A percentile compares a stretch with the other conserved stretches of the same genome.
phyloP scores from a whole-genome alignment of 1,140 invertebrate genomes.

The Liolophura sinensis region DNA sequence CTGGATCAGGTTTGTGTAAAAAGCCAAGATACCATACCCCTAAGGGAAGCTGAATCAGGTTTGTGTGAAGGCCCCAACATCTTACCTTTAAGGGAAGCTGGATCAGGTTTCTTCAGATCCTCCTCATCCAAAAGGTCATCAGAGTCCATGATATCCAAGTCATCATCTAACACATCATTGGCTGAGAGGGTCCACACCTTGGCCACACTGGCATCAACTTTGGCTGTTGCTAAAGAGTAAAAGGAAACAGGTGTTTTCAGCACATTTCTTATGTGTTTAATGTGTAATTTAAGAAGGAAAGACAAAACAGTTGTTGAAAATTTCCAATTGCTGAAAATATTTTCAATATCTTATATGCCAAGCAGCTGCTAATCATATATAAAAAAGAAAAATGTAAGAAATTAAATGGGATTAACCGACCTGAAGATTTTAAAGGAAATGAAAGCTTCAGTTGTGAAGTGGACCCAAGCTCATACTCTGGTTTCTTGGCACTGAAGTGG shows the following conservation, averaged over 20 bases:
- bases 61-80: too few species aligned
- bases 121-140: conserved; percentile 87
- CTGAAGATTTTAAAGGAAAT: conserved; percentile 49
- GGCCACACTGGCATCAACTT: conserved; percentile 40
- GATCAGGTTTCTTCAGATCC: conserved; percentile 84
- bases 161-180: conserved; percentile 66
- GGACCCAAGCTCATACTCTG: conserved; percentile 68
- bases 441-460: conserved; percentile 62
- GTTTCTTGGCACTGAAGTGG: conserved; percentile 54
- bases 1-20: too few species aligned
- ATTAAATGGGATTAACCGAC: too few species aligned
- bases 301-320: too few species aligned
- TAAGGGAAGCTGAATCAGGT: too few species aligned
- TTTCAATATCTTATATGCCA: too few species aligned
- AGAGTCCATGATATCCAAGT: conserved; percentile 83
- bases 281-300: too few species aligned
- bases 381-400: not conserved
- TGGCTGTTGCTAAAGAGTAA: not conserved
- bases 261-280: too few species aligned
- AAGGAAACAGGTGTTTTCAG: too few species aligned
- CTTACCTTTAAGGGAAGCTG: conserved; percentile 79
- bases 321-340: too few species aligned
- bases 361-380: not conserved
- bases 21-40: too few species aligned
- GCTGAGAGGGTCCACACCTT: conserved; percentile 70